Evolutionary conservation across 1,140 invertebrate species (phyloP).

Genomic region (Calliphora vicina): DNA sequence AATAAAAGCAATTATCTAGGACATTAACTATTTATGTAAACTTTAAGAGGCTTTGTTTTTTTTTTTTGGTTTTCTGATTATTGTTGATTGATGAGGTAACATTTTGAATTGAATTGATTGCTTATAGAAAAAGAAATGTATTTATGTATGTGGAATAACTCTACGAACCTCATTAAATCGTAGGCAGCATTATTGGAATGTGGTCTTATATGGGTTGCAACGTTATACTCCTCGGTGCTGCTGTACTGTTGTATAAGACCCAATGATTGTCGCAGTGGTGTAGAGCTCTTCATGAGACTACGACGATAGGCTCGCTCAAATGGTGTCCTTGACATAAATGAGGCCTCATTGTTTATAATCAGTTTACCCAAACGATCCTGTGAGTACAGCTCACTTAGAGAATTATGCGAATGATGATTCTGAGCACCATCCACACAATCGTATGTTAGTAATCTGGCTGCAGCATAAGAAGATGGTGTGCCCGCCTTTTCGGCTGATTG

Average conservation of each 20-base stretch:
- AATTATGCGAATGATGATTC: slow-evolving; percentile 36
- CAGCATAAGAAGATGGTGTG: slow-evolving; percentile 42
- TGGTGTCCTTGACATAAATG: slow-evolving; percentile 57
- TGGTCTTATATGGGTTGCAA: slow-evolving; percentile 47
- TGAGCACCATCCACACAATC: slow-evolving; percentile 49
- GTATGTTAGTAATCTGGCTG: slow-evolving; percentile 51
- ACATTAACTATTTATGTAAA: not conserved
- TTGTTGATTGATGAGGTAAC: not conserved
- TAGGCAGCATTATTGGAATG: slow-evolving; percentile 60
- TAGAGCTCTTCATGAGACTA: slow-evolving; percentile 48
- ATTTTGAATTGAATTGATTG: not conserved
- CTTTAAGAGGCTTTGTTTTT: not conserved
- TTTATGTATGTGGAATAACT: no score
- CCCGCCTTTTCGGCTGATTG: slow-evolving; percentile 53
- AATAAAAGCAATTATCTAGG: not conserved
- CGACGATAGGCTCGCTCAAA: slow-evolving; percentile 60
- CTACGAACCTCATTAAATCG: slow-evolving; percentile 62
- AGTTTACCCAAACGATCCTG: slow-evolving; percentile 39
- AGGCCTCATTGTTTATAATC: slow-evolving; percentile 3
- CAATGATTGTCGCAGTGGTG: slow-evolving; percentile 41
- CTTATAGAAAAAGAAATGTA: no score
- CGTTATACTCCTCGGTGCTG: slow-evolving; percentile 7
- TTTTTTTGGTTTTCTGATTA: no score
- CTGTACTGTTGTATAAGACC: slow-evolving; percentile 23
- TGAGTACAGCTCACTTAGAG: slow-evolving; percentile 37